A percentile compares a stretch with the other conserved stretches of the same genome.
phyloP scores from a whole-genome alignment of 2,888 invertebrate species.

The Chymomyza caudatula region DNA sequence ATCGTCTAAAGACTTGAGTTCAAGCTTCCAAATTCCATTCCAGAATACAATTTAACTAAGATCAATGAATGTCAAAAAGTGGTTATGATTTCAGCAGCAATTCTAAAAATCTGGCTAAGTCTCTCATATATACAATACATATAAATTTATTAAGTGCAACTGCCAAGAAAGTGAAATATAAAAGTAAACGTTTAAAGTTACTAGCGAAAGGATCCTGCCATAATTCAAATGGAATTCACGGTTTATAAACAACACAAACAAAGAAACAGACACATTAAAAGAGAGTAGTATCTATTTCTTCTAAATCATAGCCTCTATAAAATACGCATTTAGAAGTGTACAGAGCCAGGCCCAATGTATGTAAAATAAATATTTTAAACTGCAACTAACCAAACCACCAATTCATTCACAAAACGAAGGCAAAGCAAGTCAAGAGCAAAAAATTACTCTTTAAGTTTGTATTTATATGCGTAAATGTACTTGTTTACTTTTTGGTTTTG shows the following conservation, averaged over 20 bases:
- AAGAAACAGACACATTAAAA: conserved; percentile 24
- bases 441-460: conserved; percentile 10
- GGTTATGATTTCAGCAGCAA: no score
- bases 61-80: no score
- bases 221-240: conserved; percentile 62
- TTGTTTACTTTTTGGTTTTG: not conserved
- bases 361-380: conserved; percentile 31
- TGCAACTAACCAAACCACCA: conserved; percentile 5
- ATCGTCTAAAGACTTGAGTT: not conserved
- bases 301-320: not conserved
- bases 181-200: conserved; percentile 63
- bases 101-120: not conserved
- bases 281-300: conserved; percentile 30
- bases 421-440: conserved; percentile 7
- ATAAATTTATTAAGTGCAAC: conserved; percentile 27
- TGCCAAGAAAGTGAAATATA: conserved; percentile 29
- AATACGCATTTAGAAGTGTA: conserved; percentile 1
- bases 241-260: conserved; percentile 48
- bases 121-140: not conserved
- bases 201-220: conserved; percentile 74
- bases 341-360: conserved; percentile 1
- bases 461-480: not conserved
- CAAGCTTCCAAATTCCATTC: not conserved
- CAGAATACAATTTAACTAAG: no score
- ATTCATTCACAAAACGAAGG: not conserved